Conservation (phyloP, 2,888 invertebrate species). For the Polyploca ridens region DNA sequence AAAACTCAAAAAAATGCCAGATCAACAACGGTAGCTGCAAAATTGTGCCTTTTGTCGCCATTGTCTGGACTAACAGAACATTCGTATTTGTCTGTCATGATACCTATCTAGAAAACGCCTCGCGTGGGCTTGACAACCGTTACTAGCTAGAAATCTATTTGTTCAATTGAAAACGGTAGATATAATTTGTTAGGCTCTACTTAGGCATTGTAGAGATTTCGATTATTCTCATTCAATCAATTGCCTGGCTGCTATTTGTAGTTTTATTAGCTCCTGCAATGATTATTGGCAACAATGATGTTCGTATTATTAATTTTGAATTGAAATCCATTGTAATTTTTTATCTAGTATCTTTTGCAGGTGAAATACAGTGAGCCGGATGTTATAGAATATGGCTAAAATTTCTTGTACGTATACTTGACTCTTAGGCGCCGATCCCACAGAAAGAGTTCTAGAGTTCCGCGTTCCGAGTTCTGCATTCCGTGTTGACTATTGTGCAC, state of each 20-base stretch:
- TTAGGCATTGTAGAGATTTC: constrained; percentile 6
- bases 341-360: background rate
- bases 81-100: constrained; percentile 18
- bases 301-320: background rate
- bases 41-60: constrained; percentile 9
- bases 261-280: background rate
- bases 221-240: constrained; percentile 4
- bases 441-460: too few species aligned
- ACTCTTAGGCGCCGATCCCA: too few species aligned
- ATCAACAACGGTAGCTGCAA: constrained; percentile 4
- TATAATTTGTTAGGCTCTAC: constrained; percentile 5
- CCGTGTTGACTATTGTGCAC: too few species aligned
- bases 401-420: background rate
- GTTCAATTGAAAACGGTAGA: constrained; percentile 8
- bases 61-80: constrained; percentile 9
- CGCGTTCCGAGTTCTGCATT: too few species aligned
- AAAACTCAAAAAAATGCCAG: background rate
- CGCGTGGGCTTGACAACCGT: constrained; percentile 16
- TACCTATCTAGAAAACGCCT: constrained; percentile 2
- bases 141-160: constrained; percentile 14
- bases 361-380: background rate
- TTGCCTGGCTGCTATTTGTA: background rate
- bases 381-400: constrained; percentile 15
- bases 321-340: background rate
- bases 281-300: background rate